Evolutionary conservation across 2,888 invertebrate species (phyloP), one percentile per base, ranked within the genome.

Genomic region (Clanis bilineata): DNA sequence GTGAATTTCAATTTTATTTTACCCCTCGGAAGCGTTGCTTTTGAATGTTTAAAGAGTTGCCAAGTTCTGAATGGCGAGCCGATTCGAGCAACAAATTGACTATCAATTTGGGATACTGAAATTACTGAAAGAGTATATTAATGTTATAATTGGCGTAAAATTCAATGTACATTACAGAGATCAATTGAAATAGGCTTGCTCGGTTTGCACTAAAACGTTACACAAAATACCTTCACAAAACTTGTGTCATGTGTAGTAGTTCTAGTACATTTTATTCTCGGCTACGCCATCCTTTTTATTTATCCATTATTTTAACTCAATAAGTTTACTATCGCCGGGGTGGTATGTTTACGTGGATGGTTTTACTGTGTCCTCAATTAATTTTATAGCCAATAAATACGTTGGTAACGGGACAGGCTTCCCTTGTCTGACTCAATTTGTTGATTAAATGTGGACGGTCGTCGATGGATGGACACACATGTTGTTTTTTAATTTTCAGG

Each of bases 341-440:
- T 28, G 25, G 47, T 32, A 18, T 51, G 32, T 51, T 51, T 51
- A 51, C 18, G 32, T 51, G 18, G 45, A 45, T 45, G 45, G 51
- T 6, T 51, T 28, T 51, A 51, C 18, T 15, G 51, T 28, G 32
- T 51, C 51, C 32, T 51, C 51, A 51, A 51, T 51, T 51, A 51
- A 51, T 51, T 51, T 51, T 51, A 51, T 51, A 51, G 51, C 51
- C 51, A 51, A 51, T 51, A 51, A 51, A 51, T 51, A 51, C 18
- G 32, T 51, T 32, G 9, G 51, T 32, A 51, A 32, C 51, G 28
- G 28, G 51, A 51, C 32, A 51, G 18, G 18, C 28, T 7, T 44
- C 44, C 44, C 51, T 18, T 51, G 51, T 51, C 51, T 32, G 9
- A 4, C 6, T 22, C 51, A 51, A 51, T 51, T 51, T 51, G 51